Conservation (phyloP, 2,888 invertebrate species). For the Chalcis sispes region DNA sequence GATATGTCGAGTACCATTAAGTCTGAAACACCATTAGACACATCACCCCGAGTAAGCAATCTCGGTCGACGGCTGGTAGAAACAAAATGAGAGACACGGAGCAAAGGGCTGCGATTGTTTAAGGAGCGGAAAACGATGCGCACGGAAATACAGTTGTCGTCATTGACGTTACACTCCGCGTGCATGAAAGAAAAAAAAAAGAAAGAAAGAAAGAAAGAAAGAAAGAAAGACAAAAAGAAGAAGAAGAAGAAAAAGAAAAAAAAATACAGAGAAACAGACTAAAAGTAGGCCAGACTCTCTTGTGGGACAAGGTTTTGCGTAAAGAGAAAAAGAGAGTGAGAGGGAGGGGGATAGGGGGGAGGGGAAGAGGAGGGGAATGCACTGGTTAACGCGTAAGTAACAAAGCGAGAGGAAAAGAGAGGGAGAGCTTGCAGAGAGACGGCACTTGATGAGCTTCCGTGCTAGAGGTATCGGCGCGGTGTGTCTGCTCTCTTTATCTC, state of each 20-base stretch:
- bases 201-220: background rate
- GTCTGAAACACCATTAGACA: too few relatives aligned
- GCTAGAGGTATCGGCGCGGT: constrained; percentile 14
- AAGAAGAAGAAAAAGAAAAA: background rate
- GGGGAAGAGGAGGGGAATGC: background rate
- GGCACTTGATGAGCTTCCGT: constrained; percentile 52
- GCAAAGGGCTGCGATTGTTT: too few relatives aligned
- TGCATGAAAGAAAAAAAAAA: background rate
- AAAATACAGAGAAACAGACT: background rate
- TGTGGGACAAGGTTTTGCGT: constrained; percentile 37
- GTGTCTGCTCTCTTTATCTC: too few relatives aligned
- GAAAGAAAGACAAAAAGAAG: background rate
- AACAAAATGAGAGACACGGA: too few relatives aligned
- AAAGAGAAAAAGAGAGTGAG: background rate
- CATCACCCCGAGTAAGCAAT: too few relatives aligned
- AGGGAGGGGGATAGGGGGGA: constrained; percentile 3
- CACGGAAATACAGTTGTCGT: too few relatives aligned
- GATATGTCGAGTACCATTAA: too few relatives aligned
- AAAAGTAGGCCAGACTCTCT: constrained; percentile 41
- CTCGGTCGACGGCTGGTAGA: too few relatives aligned
- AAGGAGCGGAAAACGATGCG: too few relatives aligned
- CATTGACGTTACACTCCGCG: too few relatives aligned
- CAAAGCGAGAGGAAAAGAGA: background rate
- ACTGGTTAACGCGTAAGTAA: background rate
- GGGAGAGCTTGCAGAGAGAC: background rate